Evolutionary conservation across 2,888 invertebrate genomes (phyloP).

Genomic region (Microctonus aethiopoides): DNA sequence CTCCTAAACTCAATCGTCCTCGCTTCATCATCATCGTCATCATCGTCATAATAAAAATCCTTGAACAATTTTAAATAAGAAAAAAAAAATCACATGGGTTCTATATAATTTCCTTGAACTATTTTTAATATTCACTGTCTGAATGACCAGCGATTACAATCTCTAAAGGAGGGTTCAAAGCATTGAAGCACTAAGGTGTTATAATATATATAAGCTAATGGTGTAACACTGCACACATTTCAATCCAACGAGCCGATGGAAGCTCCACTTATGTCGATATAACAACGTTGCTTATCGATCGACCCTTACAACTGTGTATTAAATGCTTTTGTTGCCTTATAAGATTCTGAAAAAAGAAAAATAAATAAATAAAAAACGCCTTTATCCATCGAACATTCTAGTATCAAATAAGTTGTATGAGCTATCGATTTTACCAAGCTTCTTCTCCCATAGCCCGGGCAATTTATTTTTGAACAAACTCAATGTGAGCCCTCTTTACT

Average conservation of each 20-base stretch:
- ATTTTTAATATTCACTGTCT: not conserved
- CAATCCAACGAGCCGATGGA: too few relatives aligned
- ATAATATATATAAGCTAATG: not conserved
- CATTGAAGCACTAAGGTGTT: not conserved
- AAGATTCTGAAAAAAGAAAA: not conserved
- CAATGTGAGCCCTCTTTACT: not conserved
- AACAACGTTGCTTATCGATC: too few relatives aligned
- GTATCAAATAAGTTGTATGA: not conserved
- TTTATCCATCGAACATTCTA: not conserved
- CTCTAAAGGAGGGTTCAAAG: not conserved
- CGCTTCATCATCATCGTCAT: too few relatives aligned
- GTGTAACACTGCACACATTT: too few relatives aligned
- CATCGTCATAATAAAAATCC: too few relatives aligned
- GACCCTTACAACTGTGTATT: too few relatives aligned
- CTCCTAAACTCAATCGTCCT: not conserved
- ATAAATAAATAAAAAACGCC: not conserved
- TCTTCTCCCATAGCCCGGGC: not conserved
- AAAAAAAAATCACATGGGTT: not conserved
- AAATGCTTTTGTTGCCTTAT: not conserved
- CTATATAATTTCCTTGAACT: not conserved
- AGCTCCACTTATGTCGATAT: too few relatives aligned
- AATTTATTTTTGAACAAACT: not conserved
- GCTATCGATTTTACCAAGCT: not conserved
- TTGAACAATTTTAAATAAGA: not conserved
- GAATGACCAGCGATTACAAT: not conserved